A percentile compares a stretch with the other conserved stretches of the same genome.
These are phyloP conservation scores for Invenusta paracnida DNA, from an alignment of 2,888 invertebrate species.

Conservation along the genomic window DNA sequence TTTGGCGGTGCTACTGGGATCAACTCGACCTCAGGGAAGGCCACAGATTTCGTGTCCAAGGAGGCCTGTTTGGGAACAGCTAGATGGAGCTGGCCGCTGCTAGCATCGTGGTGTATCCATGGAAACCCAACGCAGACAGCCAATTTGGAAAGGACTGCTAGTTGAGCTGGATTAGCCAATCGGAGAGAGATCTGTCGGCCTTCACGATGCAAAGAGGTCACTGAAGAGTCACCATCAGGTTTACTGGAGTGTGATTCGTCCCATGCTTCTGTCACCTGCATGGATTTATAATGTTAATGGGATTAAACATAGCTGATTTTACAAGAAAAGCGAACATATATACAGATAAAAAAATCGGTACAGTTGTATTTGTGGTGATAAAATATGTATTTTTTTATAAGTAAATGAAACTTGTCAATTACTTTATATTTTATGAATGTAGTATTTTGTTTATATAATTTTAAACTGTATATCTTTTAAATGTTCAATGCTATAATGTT, in stretches of 20 bases:
- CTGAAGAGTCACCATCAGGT: conserved; percentile 43
- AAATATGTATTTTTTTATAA: too few species aligned
- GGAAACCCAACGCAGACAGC: conserved; percentile 50
- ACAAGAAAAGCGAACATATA: too few species aligned
- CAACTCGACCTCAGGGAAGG: conserved; percentile 48
- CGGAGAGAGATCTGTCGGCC: conserved; percentile 48
- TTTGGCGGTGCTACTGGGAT: conserved; percentile 49
- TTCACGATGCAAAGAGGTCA: conserved; percentile 48
- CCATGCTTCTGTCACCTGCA: conserved; percentile 48
- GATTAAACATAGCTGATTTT: too few species aligned
- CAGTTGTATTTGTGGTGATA: too few species aligned
- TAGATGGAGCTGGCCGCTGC: conserved; percentile 44
- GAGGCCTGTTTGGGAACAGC: not conserved
- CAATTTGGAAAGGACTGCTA: conserved; percentile 47
- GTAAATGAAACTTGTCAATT: too few species aligned
- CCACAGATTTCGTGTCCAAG: conserved; percentile 39
- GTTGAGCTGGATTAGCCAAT: conserved; percentile 39
- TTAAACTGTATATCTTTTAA: too few species aligned
- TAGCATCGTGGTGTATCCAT: conserved; percentile 49
- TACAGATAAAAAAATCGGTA: too few species aligned
- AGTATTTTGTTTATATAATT: too few species aligned
- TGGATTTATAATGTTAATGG: too few species aligned
- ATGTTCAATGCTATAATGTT: too few species aligned
- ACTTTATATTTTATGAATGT: too few species aligned
- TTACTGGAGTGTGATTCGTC: conserved; percentile 47